Conservation (phyloP, 1,140 invertebrate genomes). For the Drosophila athabasca region DNA sequence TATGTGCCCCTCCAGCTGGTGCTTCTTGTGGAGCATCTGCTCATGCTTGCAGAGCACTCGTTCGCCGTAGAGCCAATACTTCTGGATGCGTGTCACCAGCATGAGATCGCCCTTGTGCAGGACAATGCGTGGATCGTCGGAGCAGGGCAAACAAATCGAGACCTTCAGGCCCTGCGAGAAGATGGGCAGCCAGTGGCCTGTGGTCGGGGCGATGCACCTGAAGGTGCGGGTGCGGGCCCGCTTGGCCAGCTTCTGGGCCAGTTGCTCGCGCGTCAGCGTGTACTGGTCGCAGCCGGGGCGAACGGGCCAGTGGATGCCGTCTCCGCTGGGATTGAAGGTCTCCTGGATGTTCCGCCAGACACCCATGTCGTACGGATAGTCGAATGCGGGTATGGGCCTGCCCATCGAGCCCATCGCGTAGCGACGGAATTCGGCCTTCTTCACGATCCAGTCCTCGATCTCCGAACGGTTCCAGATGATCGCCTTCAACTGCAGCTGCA, state of each 20-base stretch:
- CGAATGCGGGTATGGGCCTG: constrained; percentile 85
- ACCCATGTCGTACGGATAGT: constrained; percentile 96
- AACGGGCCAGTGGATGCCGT: constrained; percentile 95
- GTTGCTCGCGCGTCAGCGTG: constrained; percentile 94
- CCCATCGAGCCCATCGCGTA: constrained; percentile 69
- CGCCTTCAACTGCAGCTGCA: constrained; percentile 92
- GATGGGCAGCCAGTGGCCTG: constrained; percentile 90
- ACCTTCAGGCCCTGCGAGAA: constrained; percentile 89
- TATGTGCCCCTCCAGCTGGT: constrained; percentile 12
- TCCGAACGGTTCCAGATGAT: constrained; percentile 94
- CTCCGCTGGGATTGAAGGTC: constrained; percentile 87
- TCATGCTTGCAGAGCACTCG: constrained; percentile 77
- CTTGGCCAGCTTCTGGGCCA: constrained; percentile 95
- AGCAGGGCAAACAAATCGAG: constrained; percentile 88
- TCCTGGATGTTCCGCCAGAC: constrained; percentile 85
- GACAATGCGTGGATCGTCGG: constrained; percentile 89
- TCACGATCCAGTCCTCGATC: constrained; percentile 97
- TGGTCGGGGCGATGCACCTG: constrained; percentile 86
- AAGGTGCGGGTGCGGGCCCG: constrained; percentile 89
- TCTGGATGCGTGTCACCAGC: constrained; percentile 53
- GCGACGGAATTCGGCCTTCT: constrained; percentile 90
- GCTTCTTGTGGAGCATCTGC: constrained; percentile 13
- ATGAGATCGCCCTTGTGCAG: no score
- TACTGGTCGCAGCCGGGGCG: constrained; percentile 92
- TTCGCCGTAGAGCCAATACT: constrained; percentile 94